Conservation (phyloP, 2,888 invertebrate species). For the Drosophila suboccidentalis region DNA sequence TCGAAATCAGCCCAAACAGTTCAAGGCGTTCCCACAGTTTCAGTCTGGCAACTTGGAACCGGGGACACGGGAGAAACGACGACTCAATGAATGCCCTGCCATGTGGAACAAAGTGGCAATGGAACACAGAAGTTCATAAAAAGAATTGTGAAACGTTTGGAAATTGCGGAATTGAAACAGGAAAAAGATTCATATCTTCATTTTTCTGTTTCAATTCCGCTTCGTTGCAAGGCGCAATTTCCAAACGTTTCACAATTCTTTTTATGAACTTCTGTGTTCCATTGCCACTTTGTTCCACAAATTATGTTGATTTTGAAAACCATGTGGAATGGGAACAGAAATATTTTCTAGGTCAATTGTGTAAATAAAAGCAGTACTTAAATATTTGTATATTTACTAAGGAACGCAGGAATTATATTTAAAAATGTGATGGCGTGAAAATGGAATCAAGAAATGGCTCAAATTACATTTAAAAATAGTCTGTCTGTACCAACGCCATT, state of each 20-base stretch:
- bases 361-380: no score
- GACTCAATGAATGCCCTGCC: constrained; percentile 6
- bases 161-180: background rate
- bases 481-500: background rate
- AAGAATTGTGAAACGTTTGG: background rate
- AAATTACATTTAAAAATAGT: no score
- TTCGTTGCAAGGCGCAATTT: no score
- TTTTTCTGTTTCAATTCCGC: background rate
- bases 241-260: background rate
- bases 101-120: background rate
- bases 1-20: constrained; percentile 64
- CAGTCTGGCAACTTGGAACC: constrained; percentile 5
- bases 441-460: no score
- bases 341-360: no score
- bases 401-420: no score
- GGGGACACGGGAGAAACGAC: background rate
- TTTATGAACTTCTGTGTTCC: no score
- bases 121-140: no score
- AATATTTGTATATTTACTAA: no score
- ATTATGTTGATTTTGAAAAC: no score
- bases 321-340: background rate
- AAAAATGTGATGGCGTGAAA: no score
- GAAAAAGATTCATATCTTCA: no score
- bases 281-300: background rate
- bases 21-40: constrained; percentile 41